phyloP scores from a whole-genome alignment of 2,113 vertebrate genomes.

The Aplodontia rufa region DNA sequence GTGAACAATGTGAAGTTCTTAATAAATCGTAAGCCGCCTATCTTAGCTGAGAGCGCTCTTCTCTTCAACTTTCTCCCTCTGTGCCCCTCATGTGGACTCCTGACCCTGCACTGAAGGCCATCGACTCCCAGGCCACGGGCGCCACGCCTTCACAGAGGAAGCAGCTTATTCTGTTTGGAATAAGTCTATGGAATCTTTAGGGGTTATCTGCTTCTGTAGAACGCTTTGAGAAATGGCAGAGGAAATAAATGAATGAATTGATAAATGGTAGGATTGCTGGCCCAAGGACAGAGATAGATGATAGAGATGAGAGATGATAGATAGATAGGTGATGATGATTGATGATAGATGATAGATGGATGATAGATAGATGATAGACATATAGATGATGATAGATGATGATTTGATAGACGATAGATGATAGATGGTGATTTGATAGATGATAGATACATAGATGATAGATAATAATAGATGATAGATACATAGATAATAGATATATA shows the following conservation, averaged over 20 bases:
- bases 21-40: neutral
- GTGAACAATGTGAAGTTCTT: neutral
- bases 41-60: neutral
- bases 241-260: neutral
- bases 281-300: neutral
- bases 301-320: too few relatives aligned
- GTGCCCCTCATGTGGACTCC: neutral
- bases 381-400: too few relatives aligned
- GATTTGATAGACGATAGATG: too few relatives aligned
- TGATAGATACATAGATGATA: too few relatives aligned
- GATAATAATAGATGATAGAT: too few relatives aligned
- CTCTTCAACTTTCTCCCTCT: fast-evolving
- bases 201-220: neutral
- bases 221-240: neutral
- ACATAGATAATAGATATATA: too few relatives aligned
- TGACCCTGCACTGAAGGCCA: neutral
- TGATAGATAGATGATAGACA: too few relatives aligned
- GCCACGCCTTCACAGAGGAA: neutral
- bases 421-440: too few relatives aligned
- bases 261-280: neutral
- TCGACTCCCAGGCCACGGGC: fast-evolving
- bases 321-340: too few relatives aligned
- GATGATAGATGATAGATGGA: too few relatives aligned
- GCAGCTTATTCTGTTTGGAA: neutral
- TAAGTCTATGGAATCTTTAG: neutral